Percentiles rank a stretch among this genome's conserved stretches.
These are phyloP conservation scores for Otolemur garnettii DNA, from an alignment of 2,113 vertebrate species.

Conservation along the genomic window DNA sequence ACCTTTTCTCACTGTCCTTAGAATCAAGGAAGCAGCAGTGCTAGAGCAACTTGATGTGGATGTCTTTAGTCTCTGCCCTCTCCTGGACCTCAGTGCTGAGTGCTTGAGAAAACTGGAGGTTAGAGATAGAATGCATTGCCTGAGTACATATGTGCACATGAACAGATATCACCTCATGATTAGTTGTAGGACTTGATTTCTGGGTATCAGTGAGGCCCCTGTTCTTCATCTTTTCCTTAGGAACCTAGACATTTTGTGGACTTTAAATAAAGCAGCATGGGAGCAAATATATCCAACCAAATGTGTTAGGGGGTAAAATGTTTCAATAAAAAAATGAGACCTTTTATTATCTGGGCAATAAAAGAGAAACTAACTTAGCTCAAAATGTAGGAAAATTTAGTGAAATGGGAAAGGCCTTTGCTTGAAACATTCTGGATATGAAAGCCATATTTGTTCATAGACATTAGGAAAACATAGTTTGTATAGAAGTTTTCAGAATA, in stretches of 20 bases:
- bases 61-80: not conserved
- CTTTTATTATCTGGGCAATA: not conserved
- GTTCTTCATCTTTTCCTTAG: not conserved
- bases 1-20: not conserved
- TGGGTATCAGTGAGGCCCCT: not conserved
- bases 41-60: not conserved
- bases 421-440: not conserved
- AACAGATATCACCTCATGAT: not conserved
- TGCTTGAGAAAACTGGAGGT: constrained; percentile 10
- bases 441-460: not conserved
- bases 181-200: not conserved
- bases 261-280: not conserved
- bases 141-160: not conserved
- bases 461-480: constrained; percentile 1
- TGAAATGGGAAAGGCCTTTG: not conserved
- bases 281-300: not conserved
- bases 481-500: not conserved
- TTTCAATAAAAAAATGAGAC: not conserved
- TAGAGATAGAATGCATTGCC: not conserved
- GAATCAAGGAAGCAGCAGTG: not conserved
- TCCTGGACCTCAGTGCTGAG: not conserved
- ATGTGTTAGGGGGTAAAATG: not conserved
- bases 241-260: not conserved
- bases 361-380: constrained; percentile 29
- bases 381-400: not conserved